Evolutionary conservation across 2,797 vertebrate species (phyloP).

Genomic region (Crax fasciolata): DNA sequence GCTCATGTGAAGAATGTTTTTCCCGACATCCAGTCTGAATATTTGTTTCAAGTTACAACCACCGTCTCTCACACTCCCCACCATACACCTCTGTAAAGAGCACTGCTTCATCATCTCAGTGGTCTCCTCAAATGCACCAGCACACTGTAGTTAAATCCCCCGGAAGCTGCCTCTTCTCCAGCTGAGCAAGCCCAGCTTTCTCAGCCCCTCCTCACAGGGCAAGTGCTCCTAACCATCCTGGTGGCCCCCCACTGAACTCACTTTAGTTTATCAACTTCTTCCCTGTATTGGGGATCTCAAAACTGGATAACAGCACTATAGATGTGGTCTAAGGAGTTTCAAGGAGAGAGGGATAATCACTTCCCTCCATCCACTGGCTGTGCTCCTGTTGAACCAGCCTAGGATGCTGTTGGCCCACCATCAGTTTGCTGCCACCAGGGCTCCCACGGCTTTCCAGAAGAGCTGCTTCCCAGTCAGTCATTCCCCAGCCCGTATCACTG

Average conservation of each 20-base stretch:
- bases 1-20: rapidly evolving
- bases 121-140: neutral
- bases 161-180: neutral
- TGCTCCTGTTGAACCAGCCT: neutral
- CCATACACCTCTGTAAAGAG: rapidly evolving
- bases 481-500: neutral
- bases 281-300: neutral
- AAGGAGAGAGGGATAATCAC: neutral
- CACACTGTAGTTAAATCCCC: neutral
- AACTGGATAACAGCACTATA: neutral
- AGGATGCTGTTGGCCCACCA: neutral
- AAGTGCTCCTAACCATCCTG: neutral
- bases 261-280: neutral
- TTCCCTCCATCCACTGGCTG: neutral
- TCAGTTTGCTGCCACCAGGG: neutral
- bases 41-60: neutral
- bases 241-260: neutral
- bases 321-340: neutral
- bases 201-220: neutral
- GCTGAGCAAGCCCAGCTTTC: neutral
- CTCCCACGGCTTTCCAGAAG: neutral
- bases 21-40: neutral
- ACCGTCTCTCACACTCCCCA: rapidly evolving
- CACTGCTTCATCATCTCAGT: neutral
- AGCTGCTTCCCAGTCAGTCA: neutral